These are phyloP conservation scores for Leucoraja ocellata DNA, from an alignment of 2,797 vertebrate species.

Conservation along the genomic window DNA sequence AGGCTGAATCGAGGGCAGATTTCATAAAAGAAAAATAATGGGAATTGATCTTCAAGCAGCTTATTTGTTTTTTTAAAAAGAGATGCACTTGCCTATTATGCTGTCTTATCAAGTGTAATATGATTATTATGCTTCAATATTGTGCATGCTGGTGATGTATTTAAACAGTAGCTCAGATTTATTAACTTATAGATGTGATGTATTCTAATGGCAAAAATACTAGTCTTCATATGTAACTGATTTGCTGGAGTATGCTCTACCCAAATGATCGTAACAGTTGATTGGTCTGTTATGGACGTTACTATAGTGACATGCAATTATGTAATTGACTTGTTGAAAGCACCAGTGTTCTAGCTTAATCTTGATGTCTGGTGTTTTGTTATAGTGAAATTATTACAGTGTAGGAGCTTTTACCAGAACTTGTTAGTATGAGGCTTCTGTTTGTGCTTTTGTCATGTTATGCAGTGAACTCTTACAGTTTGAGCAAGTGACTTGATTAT, in stretches of 20 bases:
- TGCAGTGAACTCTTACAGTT: slow-evolving; percentile 58
- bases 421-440: slow-evolving; percentile 78
- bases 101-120: slow-evolving; percentile 87
- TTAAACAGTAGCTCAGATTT: slow-evolving; percentile 97
- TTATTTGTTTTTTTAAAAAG: slow-evolving; percentile 79
- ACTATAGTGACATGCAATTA: slow-evolving; percentile 85
- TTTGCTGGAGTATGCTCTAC: slow-evolving; percentile 85
- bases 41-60: slow-evolving; percentile 74
- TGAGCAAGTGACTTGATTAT: slow-evolving; percentile 72
- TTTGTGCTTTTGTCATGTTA: slow-evolving; percentile 62
- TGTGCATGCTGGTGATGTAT: slow-evolving; percentile 98
- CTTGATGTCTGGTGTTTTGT: slow-evolving; percentile 87
- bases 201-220: slow-evolving; percentile 89
- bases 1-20: slow-evolving; percentile 50
- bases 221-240: slow-evolving; percentile 79
- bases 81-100: slow-evolving; percentile 91
- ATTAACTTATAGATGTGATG: slow-evolving; percentile 99
- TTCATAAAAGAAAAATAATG: slow-evolving; percentile 51
- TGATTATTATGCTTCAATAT: slow-evolving; percentile 88
- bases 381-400: slow-evolving; percentile 84
- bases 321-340: slow-evolving; percentile 74
- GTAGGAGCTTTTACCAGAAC: slow-evolving; percentile 59
- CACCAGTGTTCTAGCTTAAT: slow-evolving; percentile 86
- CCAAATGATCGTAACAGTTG: slow-evolving; percentile 88
- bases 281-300: slow-evolving; percentile 90